Evolutionary conservation across 1,140 invertebrate species (phyloP), one percentile per base, ranked within the genome.

Genomic region (Ylistrum balloti): DNA sequence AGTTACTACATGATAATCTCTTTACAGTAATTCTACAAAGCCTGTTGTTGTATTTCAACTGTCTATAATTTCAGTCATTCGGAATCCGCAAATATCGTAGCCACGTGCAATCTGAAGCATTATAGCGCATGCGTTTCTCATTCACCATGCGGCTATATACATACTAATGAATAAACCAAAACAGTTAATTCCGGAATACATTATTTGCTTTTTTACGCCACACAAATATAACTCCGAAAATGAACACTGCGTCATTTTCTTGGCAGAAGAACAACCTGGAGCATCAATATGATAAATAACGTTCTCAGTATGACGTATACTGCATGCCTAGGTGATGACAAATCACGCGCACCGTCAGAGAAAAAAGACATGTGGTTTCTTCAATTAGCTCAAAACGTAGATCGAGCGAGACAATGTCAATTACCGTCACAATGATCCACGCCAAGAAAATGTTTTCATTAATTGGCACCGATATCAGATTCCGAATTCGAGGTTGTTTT

Each of bases 231-330:
- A 74, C 56, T 74, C 0, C n/a, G 1, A 28, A 74, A 74, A 74
- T 74, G 56, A 74, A 74, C 56, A 74, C 3, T n/a, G 56, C 28
- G 56, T 22, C 56, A 74, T 74, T 74, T 74, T 74, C 56, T 74
- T 74, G 56, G 56, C 56, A 74, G 56, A n/a, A 28, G 28, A 28
- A 74, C 56, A 74, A 74, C 5, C 56, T 0, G 56, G 9, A 74
- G 22, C 56, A 10, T 74, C 22, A 74, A 74, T 74, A 22, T 1
- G 15, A 74, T 28, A 28, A 74, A 74, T 74, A 3, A 3, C 22
- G 22, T 22, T 28, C 22, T 17, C 56, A 5, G 22, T 74, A 74
- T 74, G 56, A 74, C 56, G 56, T 74, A n/a, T n/a, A 1, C 56
- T 3, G 11, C 56, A 74, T 74, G 28, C 56, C 56, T 74, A 3